Evolutionary conservation across 2,888 invertebrate genomes (phyloP).

Genomic region (Sesamia inferens): DNA sequence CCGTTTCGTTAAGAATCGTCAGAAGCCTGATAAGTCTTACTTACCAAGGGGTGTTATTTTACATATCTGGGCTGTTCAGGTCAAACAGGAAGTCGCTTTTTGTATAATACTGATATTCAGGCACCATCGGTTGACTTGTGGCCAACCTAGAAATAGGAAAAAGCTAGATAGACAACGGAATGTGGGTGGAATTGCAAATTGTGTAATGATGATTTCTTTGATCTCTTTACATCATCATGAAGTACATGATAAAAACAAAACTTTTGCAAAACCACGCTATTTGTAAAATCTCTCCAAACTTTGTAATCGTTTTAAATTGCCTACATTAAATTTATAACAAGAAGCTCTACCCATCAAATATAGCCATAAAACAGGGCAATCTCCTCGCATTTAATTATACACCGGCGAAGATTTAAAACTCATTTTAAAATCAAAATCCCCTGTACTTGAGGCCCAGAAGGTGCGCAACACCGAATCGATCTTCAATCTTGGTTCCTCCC

Average conservation of each 20-base stretch:
- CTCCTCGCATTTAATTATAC: slow-evolving; percentile 58
- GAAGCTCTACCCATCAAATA: slow-evolving; percentile 37
- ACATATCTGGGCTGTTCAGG: not conserved
- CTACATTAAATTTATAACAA: slow-evolving; percentile 34
- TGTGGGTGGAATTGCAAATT: not conserved
- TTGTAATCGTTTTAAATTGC: slow-evolving; percentile 46
- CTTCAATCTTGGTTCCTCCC: slow-evolving; percentile 64
- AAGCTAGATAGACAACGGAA: not conserved
- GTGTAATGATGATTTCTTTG: not conserved
- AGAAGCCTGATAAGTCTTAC: not conserved
- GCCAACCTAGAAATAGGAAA: not conserved
- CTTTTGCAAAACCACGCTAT: not conserved
- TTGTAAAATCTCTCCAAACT: slow-evolving; percentile 17
- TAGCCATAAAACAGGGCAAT: slow-evolving; percentile 37
- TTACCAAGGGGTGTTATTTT: not conserved
- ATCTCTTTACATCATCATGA: not conserved
- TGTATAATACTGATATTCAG: not conserved
- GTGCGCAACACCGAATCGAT: slow-evolving; percentile 63
- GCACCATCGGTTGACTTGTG: not conserved
- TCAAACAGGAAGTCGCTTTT: not conserved
- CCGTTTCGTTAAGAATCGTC: not conserved
- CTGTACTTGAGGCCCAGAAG: slow-evolving; percentile 56
- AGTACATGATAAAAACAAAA: not conserved
- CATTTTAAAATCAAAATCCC: slow-evolving; percentile 65
- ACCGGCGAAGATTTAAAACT: slow-evolving; percentile 51